Base-by-base conservation (phyloP, 2,797 vertebrate species). In the Leptoclinus maculatus region DNA sequence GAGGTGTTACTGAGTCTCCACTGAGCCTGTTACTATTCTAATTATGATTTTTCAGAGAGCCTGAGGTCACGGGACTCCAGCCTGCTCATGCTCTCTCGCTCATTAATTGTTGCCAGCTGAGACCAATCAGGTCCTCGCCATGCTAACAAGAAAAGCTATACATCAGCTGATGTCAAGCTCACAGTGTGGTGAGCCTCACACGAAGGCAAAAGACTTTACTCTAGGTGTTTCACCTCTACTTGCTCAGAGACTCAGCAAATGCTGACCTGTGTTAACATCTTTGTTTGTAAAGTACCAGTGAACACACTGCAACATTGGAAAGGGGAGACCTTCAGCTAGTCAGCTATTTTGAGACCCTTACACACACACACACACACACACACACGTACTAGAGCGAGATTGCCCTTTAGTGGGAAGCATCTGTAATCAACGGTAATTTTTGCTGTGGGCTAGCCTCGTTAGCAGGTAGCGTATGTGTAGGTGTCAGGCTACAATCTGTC, bases 381-480 rank as follows among this genome's bases (percentile, higher is more conserved):
- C 17, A 43, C 60, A 17, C 27, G 17, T 14, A 63, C 12, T 10
- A n/a, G 65, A 49, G 16, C 21, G 17, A 71, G 60, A 66, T 83
- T 84, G 75, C 76, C 80, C 67, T 85, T 91, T 47, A 82, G 77
- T 63, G 66, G 70, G 75, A 88, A 67, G 85, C 87, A 76, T 87
- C 76, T 39, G 70, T 90, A 91, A 93, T 90, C 83, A 90, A 79
- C 68, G n/a, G 68, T 87, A 65, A 80, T 89, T 90, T 89, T 76
- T 86, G 91, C 95, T 91, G 68, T 76, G 79, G 90, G 95, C 89
- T 79, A 81, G 82, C 82, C 93, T 95, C 88, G 87, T 95, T 95
- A 95, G 93, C 87, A 83, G 75, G 88, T 92, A 92, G 83, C 95
- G 94, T 95, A 93, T 95, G 94, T 92, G 86, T 14, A 74, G 83